These are phyloP conservation scores for Umimayanthus kanabou DNA, from an alignment of 92 coral and sea anemone species.

Conservation along the genomic window DNA sequence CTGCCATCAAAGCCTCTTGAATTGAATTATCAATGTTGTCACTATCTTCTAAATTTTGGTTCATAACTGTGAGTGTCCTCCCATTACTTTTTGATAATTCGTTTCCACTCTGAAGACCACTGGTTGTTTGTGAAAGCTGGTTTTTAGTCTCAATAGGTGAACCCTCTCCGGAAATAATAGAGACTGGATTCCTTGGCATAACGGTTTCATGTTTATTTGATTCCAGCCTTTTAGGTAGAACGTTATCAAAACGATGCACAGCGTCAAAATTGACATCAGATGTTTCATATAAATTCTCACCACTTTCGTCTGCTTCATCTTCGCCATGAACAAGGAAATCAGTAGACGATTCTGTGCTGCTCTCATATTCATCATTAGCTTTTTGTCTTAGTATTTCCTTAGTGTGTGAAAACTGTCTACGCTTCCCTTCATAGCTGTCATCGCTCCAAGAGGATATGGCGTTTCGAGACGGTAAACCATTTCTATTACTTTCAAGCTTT, in stretches of 20 bases:
- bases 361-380: not conserved
- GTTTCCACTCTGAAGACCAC: not conserved
- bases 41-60: not conserved
- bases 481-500: not conserved
- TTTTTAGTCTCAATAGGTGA: not conserved
- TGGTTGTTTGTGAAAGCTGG: not conserved
- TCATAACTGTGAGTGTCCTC: not conserved
- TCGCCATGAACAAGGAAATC: not conserved
- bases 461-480: not conserved
- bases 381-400: not conserved
- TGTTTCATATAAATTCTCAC: not conserved
- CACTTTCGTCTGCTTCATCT: not conserved
- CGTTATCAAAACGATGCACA: not conserved
- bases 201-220: not conserved
- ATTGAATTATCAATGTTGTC: not conserved
- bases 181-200: not conserved
- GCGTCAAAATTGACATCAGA: not conserved
- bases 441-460: not conserved
- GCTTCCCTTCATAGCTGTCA: not conserved
- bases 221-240: not conserved
- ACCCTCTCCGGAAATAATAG: conserved; percentile 33
- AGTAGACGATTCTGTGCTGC: not conserved
- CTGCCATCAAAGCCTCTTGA: conserved; percentile 8
- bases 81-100: not conserved
- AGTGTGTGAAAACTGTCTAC: not conserved